Conservation (phyloP, 2,113 vertebrate genomes). For the Sakesphorus luctuosus region DNA sequence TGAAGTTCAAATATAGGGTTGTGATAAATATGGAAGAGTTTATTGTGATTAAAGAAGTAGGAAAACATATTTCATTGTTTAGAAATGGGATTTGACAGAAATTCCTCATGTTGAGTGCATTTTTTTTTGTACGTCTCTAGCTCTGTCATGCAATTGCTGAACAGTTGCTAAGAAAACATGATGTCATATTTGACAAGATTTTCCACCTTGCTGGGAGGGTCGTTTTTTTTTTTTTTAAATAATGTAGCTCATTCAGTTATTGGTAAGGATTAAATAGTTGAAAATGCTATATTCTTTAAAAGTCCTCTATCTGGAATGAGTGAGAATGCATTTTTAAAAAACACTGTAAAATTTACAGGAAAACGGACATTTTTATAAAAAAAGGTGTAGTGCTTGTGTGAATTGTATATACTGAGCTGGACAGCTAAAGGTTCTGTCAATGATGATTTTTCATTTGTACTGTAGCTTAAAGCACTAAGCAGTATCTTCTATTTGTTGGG, state of each 20-base stretch:
- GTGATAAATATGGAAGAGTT: not conserved
- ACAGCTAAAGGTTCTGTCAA: not conserved
- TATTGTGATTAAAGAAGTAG: not conserved
- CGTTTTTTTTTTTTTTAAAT: not conserved
- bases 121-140: not conserved
- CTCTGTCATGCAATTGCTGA: not conserved
- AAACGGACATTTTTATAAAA: not conserved
- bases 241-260: not conserved
- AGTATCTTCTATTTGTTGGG: not conserved
- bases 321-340: not conserved
- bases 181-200: not conserved
- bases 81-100: not conserved
- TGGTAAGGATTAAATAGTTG: not conserved
- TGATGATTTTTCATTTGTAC: not conserved
- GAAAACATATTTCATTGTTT: not conserved
- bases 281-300: not conserved
- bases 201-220: not conserved
- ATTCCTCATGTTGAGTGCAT: not conserved
- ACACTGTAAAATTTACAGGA: not conserved
- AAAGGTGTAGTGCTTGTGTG: not conserved
- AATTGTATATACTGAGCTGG: not conserved
- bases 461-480: not conserved
- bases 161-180: not conserved
- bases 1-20: not conserved
- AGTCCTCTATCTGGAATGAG: not conserved